These are phyloP conservation scores for Aproaerema taeniolella DNA, from an alignment of 2,888 invertebrate genomes.

Conservation along the genomic window DNA sequence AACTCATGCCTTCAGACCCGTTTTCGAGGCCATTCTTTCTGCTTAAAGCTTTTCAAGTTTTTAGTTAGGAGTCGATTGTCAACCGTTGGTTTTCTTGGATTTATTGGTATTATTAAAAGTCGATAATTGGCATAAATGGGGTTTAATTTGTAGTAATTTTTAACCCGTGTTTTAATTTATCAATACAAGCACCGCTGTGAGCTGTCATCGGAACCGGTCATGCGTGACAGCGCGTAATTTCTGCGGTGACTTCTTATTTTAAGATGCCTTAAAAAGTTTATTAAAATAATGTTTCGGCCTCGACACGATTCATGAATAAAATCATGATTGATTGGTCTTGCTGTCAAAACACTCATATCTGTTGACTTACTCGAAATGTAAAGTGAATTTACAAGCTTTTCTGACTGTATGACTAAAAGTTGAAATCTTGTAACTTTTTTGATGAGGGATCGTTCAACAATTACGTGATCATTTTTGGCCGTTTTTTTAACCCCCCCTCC, in stretches of 20 bases:
- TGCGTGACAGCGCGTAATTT: constrained; percentile 9
- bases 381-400: too few relatives aligned
- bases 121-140: constrained; percentile 42
- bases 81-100: constrained; percentile 20
- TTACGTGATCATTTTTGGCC: too few relatives aligned
- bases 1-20: constrained; percentile 23
- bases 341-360: too few relatives aligned
- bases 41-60: constrained; percentile 19
- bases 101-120: constrained; percentile 36
- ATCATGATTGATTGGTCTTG: too few relatives aligned
- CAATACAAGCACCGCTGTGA: constrained; percentile 17
- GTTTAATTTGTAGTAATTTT: constrained; percentile 27
- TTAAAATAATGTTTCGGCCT: constrained; percentile 1
- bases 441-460: too few relatives aligned
- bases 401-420: too few relatives aligned
- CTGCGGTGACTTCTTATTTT: constrained; percentile 9
- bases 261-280: constrained; percentile 11
- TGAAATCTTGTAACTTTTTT: too few relatives aligned
- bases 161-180: constrained; percentile 19
- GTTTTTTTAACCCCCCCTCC: too few relatives aligned
- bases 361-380: too few relatives aligned
- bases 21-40: constrained; percentile 34
- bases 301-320: too few relatives aligned
- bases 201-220: constrained; percentile 10
- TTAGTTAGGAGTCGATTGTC: constrained; percentile 23